These are phyloP conservation scores for Tetranychus cinnabarinus DNA, from an alignment of 1,140 invertebrate genomes.

Conservation along the genomic window DNA sequence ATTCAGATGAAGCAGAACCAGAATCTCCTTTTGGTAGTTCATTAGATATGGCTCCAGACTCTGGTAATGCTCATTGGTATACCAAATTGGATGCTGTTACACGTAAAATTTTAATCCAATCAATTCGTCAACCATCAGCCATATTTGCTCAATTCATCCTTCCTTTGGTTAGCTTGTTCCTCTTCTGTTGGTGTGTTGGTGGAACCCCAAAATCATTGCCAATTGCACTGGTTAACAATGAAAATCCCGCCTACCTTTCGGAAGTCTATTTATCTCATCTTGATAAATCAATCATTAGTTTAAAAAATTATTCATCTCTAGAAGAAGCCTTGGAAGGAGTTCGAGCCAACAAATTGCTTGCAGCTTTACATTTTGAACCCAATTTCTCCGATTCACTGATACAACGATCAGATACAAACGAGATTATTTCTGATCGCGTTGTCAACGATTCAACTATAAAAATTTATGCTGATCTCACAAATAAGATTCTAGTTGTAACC, in stretches of 20 bases:
- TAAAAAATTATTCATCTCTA: background rate
- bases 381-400: constrained; percentile 9
- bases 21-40: no score
- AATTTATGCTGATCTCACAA: constrained; percentile 1
- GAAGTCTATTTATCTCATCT: background rate
- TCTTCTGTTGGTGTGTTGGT: constrained; percentile 80
- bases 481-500: background rate
- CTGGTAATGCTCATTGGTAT: background rate
- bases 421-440: background rate
- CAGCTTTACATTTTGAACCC: constrained; percentile 7
- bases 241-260: constrained; percentile 7
- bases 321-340: constrained; percentile 7
- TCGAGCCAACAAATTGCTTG: constrained; percentile 8
- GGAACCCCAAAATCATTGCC: constrained; percentile 55
- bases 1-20: background rate
- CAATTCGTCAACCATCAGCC: background rate
- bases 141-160: constrained; percentile 31
- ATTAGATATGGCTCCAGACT: no score
- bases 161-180: constrained; percentile 70
- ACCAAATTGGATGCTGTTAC: background rate
- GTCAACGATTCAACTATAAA: background rate
- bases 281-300: background rate
- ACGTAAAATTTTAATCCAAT: background rate
- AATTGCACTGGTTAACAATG: constrained; percentile 43
- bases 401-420: background rate